phyloP scores from a whole-genome alignment of 2,797 vertebrate species.

The Eulemur coronatus region DNA sequence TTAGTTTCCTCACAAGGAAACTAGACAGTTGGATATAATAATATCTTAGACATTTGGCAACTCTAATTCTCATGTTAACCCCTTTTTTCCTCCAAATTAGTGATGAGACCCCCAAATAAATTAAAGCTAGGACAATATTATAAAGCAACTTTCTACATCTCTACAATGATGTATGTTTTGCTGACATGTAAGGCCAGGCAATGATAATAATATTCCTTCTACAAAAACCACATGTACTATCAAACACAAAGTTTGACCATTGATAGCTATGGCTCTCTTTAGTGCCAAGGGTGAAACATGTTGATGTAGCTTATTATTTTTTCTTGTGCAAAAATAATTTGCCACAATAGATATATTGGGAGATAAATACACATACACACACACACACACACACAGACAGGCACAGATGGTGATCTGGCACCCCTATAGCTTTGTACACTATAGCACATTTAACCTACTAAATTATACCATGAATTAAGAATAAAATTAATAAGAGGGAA shows the following conservation, averaged over 20 bases:
- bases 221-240: background rate
- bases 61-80: background rate
- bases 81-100: background rate
- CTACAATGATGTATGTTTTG: background rate
- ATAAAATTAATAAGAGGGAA: background rate
- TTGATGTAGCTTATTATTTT: background rate
- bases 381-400: background rate
- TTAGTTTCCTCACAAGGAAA: background rate
- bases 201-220: background rate
- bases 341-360: background rate
- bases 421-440: background rate
- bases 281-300: background rate
- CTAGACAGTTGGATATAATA: background rate
- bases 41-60: background rate
- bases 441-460: background rate
- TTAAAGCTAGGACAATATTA: background rate
- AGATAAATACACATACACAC: background rate
- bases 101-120: background rate
- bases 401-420: background rate
- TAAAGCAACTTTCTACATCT: background rate
- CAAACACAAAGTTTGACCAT: background rate
- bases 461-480: background rate
- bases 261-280: background rate
- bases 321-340: background rate
- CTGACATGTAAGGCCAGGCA: background rate